phyloP scores from a whole-genome alignment of 2,888 invertebrate species.

The Cantharis flavilabris region DNA sequence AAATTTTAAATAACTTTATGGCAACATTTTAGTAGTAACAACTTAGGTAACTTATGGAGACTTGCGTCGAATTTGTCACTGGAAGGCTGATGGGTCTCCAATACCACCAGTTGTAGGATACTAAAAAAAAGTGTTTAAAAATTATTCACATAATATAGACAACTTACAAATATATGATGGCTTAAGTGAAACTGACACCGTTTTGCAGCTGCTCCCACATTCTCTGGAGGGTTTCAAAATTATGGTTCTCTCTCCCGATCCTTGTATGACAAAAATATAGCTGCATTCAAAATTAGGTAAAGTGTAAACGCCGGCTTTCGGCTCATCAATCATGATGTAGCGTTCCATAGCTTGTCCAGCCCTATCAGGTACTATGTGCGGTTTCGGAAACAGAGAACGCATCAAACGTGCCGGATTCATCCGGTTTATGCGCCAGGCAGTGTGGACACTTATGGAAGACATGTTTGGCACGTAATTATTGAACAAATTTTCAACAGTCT shows the following conservation, averaged over 20 bases:
- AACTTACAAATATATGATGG: constrained; percentile 78
- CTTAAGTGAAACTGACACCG: constrained; percentile 72
- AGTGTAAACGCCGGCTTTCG: constrained; percentile 66
- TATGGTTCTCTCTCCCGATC: constrained; percentile 73
- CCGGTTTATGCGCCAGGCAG: constrained; percentile 74
- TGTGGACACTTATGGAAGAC: constrained; percentile 43
- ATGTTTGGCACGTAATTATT: constrained; percentile 26
- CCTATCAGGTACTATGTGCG: constrained; percentile 64
- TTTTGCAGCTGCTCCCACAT: constrained; percentile 72
- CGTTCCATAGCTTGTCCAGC: constrained; percentile 80
- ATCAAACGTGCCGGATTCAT: constrained; percentile 74
- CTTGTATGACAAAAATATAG: constrained; percentile 75
- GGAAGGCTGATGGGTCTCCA: constrained; percentile 74
- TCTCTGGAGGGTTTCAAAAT: constrained; percentile 77
- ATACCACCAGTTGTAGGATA: constrained; percentile 86
- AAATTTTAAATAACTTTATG: background rate
- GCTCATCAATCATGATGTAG: constrained; percentile 75
- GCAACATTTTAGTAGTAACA: constrained; percentile 63
- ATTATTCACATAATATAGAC: background rate
- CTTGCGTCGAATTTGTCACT: constrained; percentile 62
- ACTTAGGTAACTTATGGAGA: constrained; percentile 69
- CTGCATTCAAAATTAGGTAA: constrained; percentile 84
- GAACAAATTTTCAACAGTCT: constrained; percentile 42
- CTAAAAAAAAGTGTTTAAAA: constrained; percentile 58
- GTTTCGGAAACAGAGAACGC: constrained; percentile 73